Conservation (phyloP, 2,113 vertebrate species). For the Regulus satrapa region DNA sequence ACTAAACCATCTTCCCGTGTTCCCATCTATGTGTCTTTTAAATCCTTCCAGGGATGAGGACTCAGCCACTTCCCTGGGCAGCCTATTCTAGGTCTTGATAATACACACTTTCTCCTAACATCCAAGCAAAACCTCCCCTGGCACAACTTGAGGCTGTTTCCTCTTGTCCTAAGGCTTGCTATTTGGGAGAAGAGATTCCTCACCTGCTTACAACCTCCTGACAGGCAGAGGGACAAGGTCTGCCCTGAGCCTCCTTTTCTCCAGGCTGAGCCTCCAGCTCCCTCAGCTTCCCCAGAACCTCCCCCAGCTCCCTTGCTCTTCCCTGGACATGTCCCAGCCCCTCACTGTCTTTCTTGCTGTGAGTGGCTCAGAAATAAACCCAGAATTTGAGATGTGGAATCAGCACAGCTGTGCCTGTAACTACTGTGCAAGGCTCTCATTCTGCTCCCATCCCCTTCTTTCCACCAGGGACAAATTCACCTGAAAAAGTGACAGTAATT, state of each 20-base stretch:
- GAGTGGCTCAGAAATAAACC: not conserved
- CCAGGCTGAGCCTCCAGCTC: not conserved
- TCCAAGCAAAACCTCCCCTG: not conserved
- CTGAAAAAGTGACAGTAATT: not conserved
- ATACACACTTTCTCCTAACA: not conserved
- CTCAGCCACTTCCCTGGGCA: not conserved
- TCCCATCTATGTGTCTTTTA: fast-evolving
- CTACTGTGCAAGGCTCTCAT: fast-evolving
- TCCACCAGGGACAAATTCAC: not conserved
- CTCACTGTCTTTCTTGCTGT: fast-evolving
- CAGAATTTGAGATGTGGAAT: not conserved
- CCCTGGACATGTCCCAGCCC: not conserved
- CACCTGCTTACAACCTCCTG: fast-evolving
- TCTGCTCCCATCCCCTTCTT: not conserved
- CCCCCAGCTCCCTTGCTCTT: fast-evolving
- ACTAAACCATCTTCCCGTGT: fast-evolving
- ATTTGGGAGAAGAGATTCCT: fast-evolving
- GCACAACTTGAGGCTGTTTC: fast-evolving
- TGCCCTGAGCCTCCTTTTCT: not conserved
- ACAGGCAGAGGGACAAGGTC: fast-evolving
- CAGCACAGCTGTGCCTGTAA: too few species aligned
- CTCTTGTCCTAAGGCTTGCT: fast-evolving
- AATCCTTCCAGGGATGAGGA: not conserved
- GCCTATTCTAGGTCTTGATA: fast-evolving
- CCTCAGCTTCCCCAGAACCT: fast-evolving